These are phyloP conservation scores for Pseudotriccus pelzelni DNA, from an alignment of 2,797 vertebrate genomes.

Conservation along the genomic window DNA sequence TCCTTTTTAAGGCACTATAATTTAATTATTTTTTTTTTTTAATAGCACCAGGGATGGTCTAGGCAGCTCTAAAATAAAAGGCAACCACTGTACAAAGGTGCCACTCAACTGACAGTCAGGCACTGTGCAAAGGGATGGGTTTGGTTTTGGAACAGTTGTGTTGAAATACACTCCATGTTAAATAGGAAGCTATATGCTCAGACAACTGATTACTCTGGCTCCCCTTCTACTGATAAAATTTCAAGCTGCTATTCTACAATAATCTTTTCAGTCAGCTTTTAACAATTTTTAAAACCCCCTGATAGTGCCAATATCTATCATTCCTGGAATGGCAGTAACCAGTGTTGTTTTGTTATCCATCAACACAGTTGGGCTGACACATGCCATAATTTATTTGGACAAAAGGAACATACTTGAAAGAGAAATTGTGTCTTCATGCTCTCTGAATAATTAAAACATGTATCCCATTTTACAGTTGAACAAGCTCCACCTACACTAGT, in stretches of 20 bases:
- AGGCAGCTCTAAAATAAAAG: not conserved
- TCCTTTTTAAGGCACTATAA: not conserved
- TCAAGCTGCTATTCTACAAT: not conserved
- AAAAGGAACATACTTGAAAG: not conserved
- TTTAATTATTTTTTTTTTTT: not conserved
- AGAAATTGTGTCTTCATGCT: not conserved
- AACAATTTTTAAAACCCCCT: not conserved
- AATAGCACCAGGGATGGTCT: not conserved
- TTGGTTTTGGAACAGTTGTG: not conserved
- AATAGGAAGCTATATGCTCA: not conserved
- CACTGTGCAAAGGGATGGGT: not conserved
- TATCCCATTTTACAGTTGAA: not conserved
- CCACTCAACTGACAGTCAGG: not conserved
- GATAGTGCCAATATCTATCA: not conserved
- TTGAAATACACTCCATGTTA: not conserved
- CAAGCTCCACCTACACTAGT: not conserved
- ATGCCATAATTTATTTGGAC: not conserved
- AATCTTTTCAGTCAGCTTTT: not conserved
- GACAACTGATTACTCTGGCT: not conserved
- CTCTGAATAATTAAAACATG: not conserved
- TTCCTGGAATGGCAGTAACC: not conserved
- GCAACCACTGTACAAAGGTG: not conserved
- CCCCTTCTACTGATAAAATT: not conserved
- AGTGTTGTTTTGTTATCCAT: not conserved
- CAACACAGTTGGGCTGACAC: not conserved